Percentiles rank a stretch among this genome's conserved stretches.
These are phyloP conservation scores for Chroicocephalus ridibundus DNA, from an alignment of 2,113 vertebrate genomes.

Conservation along the genomic window DNA sequence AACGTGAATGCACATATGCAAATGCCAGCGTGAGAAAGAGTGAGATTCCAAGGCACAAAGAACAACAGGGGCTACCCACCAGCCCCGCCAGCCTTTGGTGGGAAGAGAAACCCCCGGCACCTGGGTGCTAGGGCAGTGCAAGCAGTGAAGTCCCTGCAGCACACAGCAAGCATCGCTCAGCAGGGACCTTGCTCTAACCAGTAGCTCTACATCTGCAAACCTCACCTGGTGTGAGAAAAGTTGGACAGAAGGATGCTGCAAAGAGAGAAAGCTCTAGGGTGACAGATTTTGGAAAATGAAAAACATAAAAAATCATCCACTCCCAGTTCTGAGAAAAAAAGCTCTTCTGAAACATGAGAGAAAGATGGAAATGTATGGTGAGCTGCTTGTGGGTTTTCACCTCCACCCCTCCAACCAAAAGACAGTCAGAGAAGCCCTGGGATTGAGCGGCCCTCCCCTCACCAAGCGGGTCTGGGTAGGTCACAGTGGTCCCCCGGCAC, in stretches of 20 bases:
- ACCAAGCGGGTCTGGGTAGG: not conserved
- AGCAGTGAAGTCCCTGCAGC: accelerated
- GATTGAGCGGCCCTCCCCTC: not conserved
- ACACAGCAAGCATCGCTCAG: accelerated
- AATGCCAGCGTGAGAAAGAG: not conserved
- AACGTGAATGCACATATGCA: not conserved
- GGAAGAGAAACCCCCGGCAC: not conserved
- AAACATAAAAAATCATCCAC: not conserved
- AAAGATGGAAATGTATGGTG: not conserved
- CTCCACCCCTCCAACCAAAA: not conserved
- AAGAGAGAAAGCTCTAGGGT: not conserved
- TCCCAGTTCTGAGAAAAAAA: not conserved
- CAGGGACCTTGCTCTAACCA: not conserved
- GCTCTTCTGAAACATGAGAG: not conserved
- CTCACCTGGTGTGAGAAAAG: not conserved
- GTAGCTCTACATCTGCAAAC: not conserved
- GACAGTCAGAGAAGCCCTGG: not conserved
- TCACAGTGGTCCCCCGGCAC: accelerated
- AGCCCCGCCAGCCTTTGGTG: not conserved
- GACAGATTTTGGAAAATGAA: not conserved
- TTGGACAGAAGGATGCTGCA: not conserved
- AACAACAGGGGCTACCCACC: not conserved
- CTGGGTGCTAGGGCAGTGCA: accelerated
- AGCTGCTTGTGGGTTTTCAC: not conserved
- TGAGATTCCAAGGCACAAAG: not conserved